These are phyloP conservation scores for Porites evermanni DNA, from an alignment of 92 coral and sea anemone genomes.

Conservation along the genomic window DNA sequence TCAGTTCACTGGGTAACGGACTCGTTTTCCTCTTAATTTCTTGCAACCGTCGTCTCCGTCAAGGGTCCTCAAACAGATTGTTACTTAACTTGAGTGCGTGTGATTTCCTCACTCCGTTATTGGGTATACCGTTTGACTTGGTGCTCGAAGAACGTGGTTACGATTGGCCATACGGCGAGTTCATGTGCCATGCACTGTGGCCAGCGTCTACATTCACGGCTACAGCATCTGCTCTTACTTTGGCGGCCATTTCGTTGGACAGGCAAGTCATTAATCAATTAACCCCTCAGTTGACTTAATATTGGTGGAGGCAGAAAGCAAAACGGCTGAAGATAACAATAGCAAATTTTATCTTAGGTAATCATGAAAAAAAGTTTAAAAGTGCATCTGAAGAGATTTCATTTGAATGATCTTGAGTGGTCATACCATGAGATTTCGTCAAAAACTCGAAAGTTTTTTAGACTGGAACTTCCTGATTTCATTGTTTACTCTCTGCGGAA, in stretches of 20 bases:
- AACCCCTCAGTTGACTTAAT: no score
- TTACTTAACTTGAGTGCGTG: slow-evolving; percentile 68
- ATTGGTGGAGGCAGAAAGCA: no score
- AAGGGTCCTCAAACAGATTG: slow-evolving; percentile 59
- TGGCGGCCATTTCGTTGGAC: slow-evolving; percentile 88
- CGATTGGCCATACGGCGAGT: slow-evolving; percentile 80
- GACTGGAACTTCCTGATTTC: background rate
- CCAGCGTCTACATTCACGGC: slow-evolving; percentile 88
- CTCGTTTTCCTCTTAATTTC: slow-evolving; percentile 62
- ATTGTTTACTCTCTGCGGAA: no score
- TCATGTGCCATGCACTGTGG: slow-evolving; percentile 80
- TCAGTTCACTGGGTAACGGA: slow-evolving; percentile 69
- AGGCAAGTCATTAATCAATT: slow-evolving; percentile 43
- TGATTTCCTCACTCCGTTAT: slow-evolving; percentile 73
- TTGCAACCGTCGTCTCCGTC: slow-evolving; percentile 51
- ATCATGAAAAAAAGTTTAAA: background rate
- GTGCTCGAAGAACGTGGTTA: slow-evolving; percentile 73
- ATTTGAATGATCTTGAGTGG: background rate
- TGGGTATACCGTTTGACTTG: slow-evolving; percentile 91
- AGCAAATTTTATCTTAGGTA: no score
- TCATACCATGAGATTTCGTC: background rate
- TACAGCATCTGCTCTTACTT: slow-evolving; percentile 86
- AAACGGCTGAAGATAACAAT: no score
- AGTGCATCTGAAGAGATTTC: background rate
- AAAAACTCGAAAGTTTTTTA: background rate